These are phyloP conservation scores for Haliaeetus leucogaster DNA, from an alignment of 2,113 vertebrate species.

Conservation along the genomic window DNA sequence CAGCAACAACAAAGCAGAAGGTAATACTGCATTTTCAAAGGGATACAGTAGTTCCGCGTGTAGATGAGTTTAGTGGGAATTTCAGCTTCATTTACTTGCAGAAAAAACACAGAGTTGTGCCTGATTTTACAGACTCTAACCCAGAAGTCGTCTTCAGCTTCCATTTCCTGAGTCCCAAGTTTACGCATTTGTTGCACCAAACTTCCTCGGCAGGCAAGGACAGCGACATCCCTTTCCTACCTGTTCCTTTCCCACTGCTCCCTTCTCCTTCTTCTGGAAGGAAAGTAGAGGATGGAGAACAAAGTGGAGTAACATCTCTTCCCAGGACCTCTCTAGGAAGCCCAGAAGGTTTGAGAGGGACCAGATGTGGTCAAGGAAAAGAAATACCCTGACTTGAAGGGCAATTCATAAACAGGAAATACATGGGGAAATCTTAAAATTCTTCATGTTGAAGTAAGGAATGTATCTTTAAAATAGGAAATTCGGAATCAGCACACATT, in stretches of 20 bases:
- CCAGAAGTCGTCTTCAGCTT: neutral
- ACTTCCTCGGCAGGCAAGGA: neutral
- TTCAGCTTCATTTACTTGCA: neutral
- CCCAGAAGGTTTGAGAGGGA: neutral
- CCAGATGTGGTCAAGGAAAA: neutral
- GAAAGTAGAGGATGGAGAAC: neutral
- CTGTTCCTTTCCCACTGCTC: neutral
- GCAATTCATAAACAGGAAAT: neutral
- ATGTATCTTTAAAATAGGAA: neutral
- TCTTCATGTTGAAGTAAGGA: neutral
- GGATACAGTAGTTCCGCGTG: neutral
- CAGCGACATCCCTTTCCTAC: neutral
- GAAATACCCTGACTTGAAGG: neutral
- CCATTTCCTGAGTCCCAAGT: neutral
- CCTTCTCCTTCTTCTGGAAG: neutral
- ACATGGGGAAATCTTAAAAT: neutral
- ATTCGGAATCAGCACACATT: neutral
- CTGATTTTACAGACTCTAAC: neutral
- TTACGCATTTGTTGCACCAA: neutral
- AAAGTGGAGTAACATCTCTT: neutral
- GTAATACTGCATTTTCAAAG: neutral
- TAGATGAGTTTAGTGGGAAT: neutral
- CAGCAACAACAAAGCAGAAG: neutral
- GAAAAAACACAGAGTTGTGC: neutral
- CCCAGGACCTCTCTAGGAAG: neutral